These are phyloP conservation scores for Drosophila willistoni DNA, from an alignment of 1,140 invertebrate genomes.

Conservation along the genomic window DNA sequence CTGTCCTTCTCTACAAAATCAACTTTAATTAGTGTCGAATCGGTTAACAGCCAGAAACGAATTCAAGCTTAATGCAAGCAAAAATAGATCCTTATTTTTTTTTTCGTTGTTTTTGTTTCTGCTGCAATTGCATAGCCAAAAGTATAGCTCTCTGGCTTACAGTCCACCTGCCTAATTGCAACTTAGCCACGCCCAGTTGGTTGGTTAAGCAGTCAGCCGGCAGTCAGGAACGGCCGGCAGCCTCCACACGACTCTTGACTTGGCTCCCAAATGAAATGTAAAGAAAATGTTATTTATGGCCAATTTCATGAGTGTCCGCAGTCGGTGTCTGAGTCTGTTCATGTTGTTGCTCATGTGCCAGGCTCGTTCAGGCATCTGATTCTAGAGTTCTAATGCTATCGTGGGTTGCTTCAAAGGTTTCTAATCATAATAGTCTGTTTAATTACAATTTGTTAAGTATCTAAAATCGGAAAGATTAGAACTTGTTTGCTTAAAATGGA, in stretches of 20 bases:
- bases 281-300: conserved; percentile 82
- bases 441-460: not conserved
- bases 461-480: too few species aligned
- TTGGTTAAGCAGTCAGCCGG: conserved; percentile 65
- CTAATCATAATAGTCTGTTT: not conserved
- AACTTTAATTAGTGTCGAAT: conserved; percentile 70
- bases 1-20: conserved; percentile 35
- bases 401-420: not conserved
- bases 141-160: not conserved
- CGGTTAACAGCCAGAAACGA: conserved; percentile 48
- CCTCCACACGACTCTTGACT: conserved; percentile 30
- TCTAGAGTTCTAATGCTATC: conserved; percentile 37
- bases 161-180: conserved; percentile 66
- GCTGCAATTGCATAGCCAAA: not conserved
- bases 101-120: not conserved
- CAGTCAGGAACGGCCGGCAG: conserved; percentile 25
- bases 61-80: conserved; percentile 51
- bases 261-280: conserved; percentile 77
- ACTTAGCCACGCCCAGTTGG: conserved; percentile 75
- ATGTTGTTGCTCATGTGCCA: conserved; percentile 57
- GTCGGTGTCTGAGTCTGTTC: conserved; percentile 36
- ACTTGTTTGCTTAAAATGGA: not conserved
- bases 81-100: conserved; percentile 47
- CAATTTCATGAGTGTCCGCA: conserved; percentile 79
- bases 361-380: conserved; percentile 11